Evolutionary conservation across 2,113 vertebrate genomes (phyloP).

Genomic region (Pardalotus punctatus): DNA sequence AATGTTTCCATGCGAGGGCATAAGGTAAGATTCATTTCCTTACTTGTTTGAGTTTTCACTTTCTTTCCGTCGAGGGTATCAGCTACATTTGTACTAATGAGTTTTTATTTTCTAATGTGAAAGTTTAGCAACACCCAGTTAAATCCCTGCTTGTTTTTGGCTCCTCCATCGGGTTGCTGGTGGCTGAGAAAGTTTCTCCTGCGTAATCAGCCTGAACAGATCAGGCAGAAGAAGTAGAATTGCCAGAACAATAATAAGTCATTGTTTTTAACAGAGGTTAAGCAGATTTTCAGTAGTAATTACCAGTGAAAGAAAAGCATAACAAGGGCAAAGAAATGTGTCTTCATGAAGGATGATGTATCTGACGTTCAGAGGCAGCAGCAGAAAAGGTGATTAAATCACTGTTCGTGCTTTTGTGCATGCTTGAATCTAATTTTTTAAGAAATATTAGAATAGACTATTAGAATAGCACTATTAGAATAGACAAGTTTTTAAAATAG

Average conservation of each 20-base stretch:
- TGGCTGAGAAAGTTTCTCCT: background rate
- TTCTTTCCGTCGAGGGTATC: background rate
- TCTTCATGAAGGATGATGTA: background rate
- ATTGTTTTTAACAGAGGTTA: background rate
- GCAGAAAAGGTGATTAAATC: background rate
- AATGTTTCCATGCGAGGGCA: background rate
- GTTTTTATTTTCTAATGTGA: background rate
- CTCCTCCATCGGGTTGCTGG: background rate
- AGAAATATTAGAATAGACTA: background rate
- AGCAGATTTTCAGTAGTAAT: background rate
- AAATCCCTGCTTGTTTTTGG: background rate
- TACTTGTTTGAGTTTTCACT: background rate
- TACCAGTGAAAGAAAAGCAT: background rate
- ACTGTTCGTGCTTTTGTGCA: background rate
- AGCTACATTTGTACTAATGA: background rate
- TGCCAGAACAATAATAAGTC: background rate
- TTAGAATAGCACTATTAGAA: background rate
- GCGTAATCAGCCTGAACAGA: background rate
- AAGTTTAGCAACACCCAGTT: background rate
- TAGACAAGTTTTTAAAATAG: rapidly evolving
- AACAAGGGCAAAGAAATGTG: background rate
- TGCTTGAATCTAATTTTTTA: background rate
- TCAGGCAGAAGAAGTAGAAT: background rate
- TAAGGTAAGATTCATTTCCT: background rate
- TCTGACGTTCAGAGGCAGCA: background rate